Evolutionary conservation across 2,113 vertebrate species (phyloP).

Genomic region (Syrrhaptes paradoxus): DNA sequence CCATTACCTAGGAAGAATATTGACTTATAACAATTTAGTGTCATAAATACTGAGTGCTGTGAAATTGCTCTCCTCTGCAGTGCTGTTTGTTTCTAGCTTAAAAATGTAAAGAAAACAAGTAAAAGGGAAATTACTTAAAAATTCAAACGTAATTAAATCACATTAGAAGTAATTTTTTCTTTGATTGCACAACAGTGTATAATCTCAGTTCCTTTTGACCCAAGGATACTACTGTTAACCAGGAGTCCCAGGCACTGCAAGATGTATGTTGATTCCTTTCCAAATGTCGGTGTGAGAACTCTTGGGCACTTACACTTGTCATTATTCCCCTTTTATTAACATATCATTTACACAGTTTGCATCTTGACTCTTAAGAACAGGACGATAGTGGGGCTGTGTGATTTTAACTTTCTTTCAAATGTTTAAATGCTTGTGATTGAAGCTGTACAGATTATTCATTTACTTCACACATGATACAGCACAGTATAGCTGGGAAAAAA

Average conservation of each 20-base stretch:
- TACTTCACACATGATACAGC: not conserved
- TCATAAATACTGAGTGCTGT: not conserved
- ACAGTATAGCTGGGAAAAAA: not conserved
- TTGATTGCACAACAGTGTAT: not conserved
- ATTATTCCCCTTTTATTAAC: not conserved
- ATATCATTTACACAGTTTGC: not conserved
- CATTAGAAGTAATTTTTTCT: not conserved
- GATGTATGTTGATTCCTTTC: not conserved
- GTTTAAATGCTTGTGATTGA: not conserved
- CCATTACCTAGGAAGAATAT: not conserved
- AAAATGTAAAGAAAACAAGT: not conserved
- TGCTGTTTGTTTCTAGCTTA: not conserved
- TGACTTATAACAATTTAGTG: not conserved
- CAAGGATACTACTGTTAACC: not conserved
- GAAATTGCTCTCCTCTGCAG: not conserved
- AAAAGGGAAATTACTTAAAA: not conserved
- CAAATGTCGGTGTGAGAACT: not conserved
- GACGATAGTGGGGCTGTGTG: accelerated
- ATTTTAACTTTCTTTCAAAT: not conserved
- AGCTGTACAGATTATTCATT: not conserved
- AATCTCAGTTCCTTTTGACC: not conserved
- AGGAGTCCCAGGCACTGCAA: not conserved
- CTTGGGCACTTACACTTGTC: not conserved
- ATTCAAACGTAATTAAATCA: not conserved
- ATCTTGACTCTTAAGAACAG: not conserved